Conservation (phyloP, 2,888 invertebrate species). For the Macropis europaea region DNA sequence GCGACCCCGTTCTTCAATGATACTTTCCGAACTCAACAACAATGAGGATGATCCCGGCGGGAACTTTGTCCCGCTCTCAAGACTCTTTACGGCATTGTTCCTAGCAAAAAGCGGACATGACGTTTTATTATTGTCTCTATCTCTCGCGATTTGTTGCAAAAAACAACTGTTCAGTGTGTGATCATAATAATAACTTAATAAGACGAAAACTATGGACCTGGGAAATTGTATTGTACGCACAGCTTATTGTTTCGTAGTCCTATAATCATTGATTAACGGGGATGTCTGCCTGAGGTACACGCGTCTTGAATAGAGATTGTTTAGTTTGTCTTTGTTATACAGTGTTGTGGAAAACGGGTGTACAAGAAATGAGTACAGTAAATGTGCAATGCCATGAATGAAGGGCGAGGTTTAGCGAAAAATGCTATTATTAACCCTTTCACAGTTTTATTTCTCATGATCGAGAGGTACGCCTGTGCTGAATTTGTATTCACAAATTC, state of each 20-base stretch:
- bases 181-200: constrained; percentile 33
- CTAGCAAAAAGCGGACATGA: constrained; percentile 40
- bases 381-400: too few species aligned
- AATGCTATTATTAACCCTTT: too few species aligned
- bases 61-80: constrained; percentile 45
- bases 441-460: too few species aligned
- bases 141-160: neutral
- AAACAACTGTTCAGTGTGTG: neutral
- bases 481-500: too few species aligned
- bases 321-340: too few species aligned
- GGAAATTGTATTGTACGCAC: neutral
- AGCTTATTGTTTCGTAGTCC: neutral
- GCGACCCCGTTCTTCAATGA: constrained; percentile 64
- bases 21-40: constrained; percentile 35
- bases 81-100: constrained; percentile 46
- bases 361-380: too few species aligned
- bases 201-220: constrained; percentile 7
- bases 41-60: constrained; percentile 51
- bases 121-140: constrained; percentile 40
- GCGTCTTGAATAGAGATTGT: too few species aligned
- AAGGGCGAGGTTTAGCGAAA: too few species aligned
- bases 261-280: neutral
- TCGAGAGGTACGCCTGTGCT: too few species aligned
- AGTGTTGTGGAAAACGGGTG: too few species aligned
- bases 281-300: neutral